Percentiles rank a stretch among this genome's conserved stretches.
Conservation (phyloP, 2,797 vertebrate species). For the Craterocephalus amniculus region DNA sequence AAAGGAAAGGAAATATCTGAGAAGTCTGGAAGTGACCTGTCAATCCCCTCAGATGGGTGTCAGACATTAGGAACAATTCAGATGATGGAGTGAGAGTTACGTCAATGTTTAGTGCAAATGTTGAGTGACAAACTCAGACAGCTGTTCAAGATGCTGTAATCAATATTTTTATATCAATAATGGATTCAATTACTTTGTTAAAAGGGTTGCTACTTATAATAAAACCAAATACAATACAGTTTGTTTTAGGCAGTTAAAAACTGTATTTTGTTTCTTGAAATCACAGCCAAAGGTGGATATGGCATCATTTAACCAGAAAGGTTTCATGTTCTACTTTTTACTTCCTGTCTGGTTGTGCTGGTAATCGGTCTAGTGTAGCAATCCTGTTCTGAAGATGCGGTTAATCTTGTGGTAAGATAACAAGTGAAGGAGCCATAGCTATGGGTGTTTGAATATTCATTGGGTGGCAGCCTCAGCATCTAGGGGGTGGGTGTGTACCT, state of each 20-base stretch:
- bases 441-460: no score
- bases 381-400: no score
- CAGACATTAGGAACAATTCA: conserved; percentile 4
- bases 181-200: conserved; percentile 22
- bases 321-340: no score
- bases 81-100: conserved; percentile 21
- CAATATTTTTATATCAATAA: conserved; percentile 42
- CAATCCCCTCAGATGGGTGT: background rate
- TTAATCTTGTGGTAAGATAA: no score
- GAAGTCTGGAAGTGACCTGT: background rate
- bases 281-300: no score
- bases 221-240: background rate
- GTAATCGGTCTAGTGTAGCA: no score
- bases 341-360: no score
- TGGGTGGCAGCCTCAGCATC: no score
- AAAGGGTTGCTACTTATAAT: conserved; percentile 1
- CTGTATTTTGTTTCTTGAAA: no score
- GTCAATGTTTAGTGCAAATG: conserved; percentile 33
- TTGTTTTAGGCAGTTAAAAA: background rate
- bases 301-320: no score
- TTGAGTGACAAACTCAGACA: conserved; percentile 29
- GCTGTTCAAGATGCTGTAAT: conserved; percentile 29
- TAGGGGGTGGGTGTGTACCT: no score
- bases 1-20: background rate
- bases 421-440: no score